Base-by-base conservation (phyloP, 2,797 vertebrate genomes). In the Phaenicophaeus curvirostris region DNA sequence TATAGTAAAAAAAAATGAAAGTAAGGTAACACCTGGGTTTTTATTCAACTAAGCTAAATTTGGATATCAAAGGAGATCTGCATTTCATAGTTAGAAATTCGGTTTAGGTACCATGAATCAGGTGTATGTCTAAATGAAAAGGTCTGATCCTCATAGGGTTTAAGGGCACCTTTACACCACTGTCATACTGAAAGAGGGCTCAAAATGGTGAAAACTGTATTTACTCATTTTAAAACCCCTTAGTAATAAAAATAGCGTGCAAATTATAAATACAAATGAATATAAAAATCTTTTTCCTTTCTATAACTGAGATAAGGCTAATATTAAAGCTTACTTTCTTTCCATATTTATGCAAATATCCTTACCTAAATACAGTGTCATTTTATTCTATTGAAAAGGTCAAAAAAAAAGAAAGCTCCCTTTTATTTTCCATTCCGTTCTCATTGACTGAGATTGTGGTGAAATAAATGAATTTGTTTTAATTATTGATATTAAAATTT, bases 301-400 rank as follows among this genome's bases (percentile, higher is more conserved):
- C 35, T 59, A 14, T 51, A 37, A 51, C 62, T 89, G 57, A 83
- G 74, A 92, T 74, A 74, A 93, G 87, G 71, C 89, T 90, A 78
- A 50, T 79, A 48, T 55, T 86, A 87, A 55, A 85, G 41, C 81
- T 92, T 87, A 37, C 53, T 92, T 93, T 94, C 75, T 85, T 67
- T 87, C 75, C 65, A 79, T 84, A 93, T 92, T 83, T 85, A 95
- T 92, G 89, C 80, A 96, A 96, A 95, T 93, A 91, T 46, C 41
- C 61, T 94, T 94, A 53, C 84, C 74, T 81, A 91, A 94, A 93
- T 93, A 28, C 71, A 58, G 54, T 8, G 4, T 84, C 53, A 18
- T 50, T 46, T 91, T 71, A 59, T 57, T 61, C 51, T 41, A 37
- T 74, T 84, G 25, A 75, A 89, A 93, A 92, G 77, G 35, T 71